These are phyloP conservation scores for Reticulitermes lucifugus DNA, from an alignment of 2,888 invertebrate species.

Conservation along the genomic window DNA sequence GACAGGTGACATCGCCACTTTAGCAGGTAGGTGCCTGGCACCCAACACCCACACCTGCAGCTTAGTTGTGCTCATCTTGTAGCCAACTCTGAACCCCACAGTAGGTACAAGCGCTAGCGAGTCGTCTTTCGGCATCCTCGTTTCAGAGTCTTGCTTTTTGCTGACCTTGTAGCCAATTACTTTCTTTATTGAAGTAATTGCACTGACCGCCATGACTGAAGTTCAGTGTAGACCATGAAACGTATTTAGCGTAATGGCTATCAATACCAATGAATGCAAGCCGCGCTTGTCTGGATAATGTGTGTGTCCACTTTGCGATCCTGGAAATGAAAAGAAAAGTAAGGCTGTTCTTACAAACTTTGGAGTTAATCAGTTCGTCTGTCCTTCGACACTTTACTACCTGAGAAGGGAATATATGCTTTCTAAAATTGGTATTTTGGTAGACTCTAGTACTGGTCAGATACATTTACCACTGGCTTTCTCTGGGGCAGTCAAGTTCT, in stretches of 20 bases:
- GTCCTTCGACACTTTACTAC: no score
- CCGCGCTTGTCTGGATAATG: no score
- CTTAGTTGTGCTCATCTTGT: constrained; percentile 68
- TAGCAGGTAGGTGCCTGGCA: constrained; percentile 81
- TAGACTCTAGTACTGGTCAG: no score
- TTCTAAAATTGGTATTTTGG: no score
- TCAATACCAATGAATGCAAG: no score
- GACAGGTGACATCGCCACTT: constrained; percentile 80
- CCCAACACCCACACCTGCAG: constrained; percentile 79
- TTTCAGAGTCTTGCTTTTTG: neutral
- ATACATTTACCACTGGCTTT: no score
- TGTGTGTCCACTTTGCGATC: no score
- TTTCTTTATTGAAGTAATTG: constrained; percentile 31
- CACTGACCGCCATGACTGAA: constrained; percentile 32
- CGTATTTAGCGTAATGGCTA: neutral
- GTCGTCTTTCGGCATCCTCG: neutral
- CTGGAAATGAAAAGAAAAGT: no score
- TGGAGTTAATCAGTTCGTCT: no score
- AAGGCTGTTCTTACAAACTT: no score
- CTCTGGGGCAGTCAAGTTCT: no score
- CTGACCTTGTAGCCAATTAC: constrained; percentile 39
- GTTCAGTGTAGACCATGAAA: neutral
- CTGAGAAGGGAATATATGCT: no score
- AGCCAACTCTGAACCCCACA: constrained; percentile 79
- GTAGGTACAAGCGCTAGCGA: constrained; percentile 41